A percentile compares a stretch with the other conserved stretches of the same genome.
Conservation (phyloP, 2,888 invertebrate species). For the Callyntrura sp. region DNA sequence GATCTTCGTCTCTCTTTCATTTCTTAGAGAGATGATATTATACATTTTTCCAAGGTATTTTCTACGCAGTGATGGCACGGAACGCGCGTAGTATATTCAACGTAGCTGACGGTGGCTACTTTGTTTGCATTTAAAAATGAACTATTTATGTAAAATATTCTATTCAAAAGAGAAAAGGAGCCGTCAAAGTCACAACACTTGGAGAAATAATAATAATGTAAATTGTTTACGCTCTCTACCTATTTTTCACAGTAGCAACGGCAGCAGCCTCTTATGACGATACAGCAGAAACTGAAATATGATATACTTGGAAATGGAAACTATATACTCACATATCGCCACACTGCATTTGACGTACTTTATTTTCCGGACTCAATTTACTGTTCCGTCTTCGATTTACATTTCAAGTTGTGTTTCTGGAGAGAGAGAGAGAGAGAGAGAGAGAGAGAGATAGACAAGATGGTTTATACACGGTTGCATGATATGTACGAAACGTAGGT, state of each 20-base stretch:
- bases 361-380: not conserved
- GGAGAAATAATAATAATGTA: not conserved
- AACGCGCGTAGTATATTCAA: slow-evolving; percentile 1
- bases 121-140: not conserved
- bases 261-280: not conserved
- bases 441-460: not conserved
- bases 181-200: slow-evolving; percentile 20
- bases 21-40: not conserved
- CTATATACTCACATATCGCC: too few relatives aligned
- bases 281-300: not conserved
- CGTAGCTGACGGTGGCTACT: not conserved
- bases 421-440: not conserved
- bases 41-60: not conserved
- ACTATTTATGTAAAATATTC: slow-evolving; percentile 26
- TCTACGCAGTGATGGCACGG: not conserved
- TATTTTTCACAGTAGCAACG: slow-evolving; percentile 14
- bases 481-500: not conserved
- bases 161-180: not conserved
- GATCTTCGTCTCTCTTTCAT: not conserved
- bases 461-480: not conserved
- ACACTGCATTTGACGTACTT: not conserved
- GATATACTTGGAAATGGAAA: not conserved
- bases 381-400: slow-evolving; percentile 16
- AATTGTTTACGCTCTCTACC: not conserved
- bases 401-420: not conserved